phyloP scores from a whole-genome alignment of 2,797 vertebrate genomes.

The Takifugu rubripes region DNA sequence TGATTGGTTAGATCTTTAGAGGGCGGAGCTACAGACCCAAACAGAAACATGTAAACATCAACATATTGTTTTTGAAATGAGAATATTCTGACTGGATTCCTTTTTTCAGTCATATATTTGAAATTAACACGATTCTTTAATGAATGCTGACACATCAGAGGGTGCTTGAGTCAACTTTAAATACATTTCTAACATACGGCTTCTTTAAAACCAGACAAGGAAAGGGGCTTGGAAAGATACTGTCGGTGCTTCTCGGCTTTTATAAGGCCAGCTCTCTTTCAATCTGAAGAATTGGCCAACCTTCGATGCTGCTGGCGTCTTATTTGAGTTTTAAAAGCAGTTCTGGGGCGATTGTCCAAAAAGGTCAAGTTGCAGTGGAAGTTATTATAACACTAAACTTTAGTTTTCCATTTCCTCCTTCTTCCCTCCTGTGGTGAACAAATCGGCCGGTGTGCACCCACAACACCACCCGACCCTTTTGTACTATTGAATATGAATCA shows the following conservation, averaged over 20 bases:
- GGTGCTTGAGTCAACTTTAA: too few species aligned
- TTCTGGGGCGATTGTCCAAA: slow-evolving; percentile 25
- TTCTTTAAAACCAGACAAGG: slow-evolving; percentile 18
- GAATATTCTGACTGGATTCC: too few species aligned
- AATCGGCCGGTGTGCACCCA: slow-evolving; percentile 15
- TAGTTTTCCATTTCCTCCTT: slow-evolving; percentile 8
- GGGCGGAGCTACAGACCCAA: too few species aligned
- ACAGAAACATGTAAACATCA: too few species aligned
- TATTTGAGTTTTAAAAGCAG: slow-evolving; percentile 58
- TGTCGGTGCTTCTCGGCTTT: slow-evolving; percentile 29
- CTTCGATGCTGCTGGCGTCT: slow-evolving; percentile 20
- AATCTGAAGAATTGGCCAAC: slow-evolving; percentile 52
- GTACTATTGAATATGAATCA: slow-evolving; percentile 34
- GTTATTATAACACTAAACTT: slow-evolving; percentile 19
- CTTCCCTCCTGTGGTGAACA: slow-evolving; percentile 2
- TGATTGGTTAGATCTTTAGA: too few species aligned
- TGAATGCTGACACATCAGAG: too few species aligned
- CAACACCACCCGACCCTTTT: slow-evolving; percentile 24
- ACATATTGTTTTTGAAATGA: too few species aligned
- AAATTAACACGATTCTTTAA: too few species aligned
- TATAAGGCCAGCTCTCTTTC: slow-evolving; percentile 42
- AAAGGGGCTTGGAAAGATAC: slow-evolving; percentile 27
- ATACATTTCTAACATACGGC: too few species aligned
- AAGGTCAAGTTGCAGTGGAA: slow-evolving; percentile 44
- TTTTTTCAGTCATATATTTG: too few species aligned